A percentile compares a stretch with the other conserved stretches of the same genome.
Evolutionary conservation across 1,140 invertebrate species (phyloP).

Genomic region (Coelopa frigida): DNA sequence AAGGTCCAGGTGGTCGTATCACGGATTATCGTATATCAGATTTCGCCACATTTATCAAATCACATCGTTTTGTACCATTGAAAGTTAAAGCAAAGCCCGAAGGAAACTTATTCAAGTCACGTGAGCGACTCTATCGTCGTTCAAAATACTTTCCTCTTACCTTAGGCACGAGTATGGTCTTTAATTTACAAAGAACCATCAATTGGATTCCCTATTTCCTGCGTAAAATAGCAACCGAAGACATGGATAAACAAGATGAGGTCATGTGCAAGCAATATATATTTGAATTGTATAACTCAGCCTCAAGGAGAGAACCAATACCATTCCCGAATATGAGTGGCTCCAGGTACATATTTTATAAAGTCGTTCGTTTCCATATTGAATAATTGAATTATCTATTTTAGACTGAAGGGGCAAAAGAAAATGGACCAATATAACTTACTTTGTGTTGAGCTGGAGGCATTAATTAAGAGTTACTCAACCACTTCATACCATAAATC

Average conservation of each 20-base stretch:
- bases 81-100: conserved; percentile 45
- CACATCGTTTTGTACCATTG: conserved; percentile 70
- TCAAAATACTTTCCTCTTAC: conserved; percentile 91
- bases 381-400: neutral
- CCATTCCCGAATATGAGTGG: conserved; percentile 55
- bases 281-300: conserved; percentile 71
- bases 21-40: conserved; percentile 86
- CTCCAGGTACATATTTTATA: conserved; percentile 43
- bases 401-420: conserved; percentile 50
- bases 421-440: conserved; percentile 84
- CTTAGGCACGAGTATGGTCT: conserved; percentile 67
- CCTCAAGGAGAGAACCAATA: conserved; percentile 75
- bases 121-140: conserved; percentile 62
- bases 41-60: conserved; percentile 81
- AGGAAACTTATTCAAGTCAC: conserved; percentile 52
- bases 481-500: conserved; percentile 62
- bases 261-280: conserved; percentile 84
- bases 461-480: conserved; percentile 68
- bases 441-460: conserved; percentile 85
- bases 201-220: conserved; percentile 77
- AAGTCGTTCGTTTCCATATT: too few species aligned
- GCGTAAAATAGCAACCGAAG: conserved; percentile 72
- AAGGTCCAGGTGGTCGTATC: conserved; percentile 86
- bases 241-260: conserved; percentile 76
- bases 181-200: conserved; percentile 58